These are phyloP conservation scores for Trematomus bernacchii DNA, from an alignment of 2,797 vertebrate species.

Conservation along the genomic window DNA sequence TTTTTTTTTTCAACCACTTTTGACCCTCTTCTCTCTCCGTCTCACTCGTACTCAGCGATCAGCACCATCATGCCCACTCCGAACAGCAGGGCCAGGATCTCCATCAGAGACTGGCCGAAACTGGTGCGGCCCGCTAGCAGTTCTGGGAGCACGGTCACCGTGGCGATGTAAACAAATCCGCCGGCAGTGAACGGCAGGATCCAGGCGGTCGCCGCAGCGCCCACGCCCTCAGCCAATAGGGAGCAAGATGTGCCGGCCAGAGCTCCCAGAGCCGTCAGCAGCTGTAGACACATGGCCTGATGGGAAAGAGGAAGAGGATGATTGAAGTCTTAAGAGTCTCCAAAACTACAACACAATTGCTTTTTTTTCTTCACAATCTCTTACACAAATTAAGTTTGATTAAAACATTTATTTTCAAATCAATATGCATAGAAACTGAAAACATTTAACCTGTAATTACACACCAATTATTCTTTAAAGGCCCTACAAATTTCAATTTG, in stretches of 20 bases:
- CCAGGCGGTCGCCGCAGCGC: slow-evolving; percentile 89
- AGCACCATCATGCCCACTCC: slow-evolving; percentile 94
- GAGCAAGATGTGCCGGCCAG: slow-evolving; percentile 92
- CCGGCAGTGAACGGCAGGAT: slow-evolving; percentile 94
- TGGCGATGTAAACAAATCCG: slow-evolving; percentile 94
- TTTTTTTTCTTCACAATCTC: neutral
- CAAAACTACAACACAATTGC: neutral
- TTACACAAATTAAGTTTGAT: neutral
- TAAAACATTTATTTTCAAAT: neutral
- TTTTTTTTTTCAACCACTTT: neutral
- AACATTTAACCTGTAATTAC: neutral
- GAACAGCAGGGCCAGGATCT: slow-evolving; percentile 89
- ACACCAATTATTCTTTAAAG: neutral
- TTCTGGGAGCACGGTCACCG: slow-evolving; percentile 92
- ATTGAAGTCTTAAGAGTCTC: neutral
- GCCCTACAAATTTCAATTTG: too few relatives aligned
- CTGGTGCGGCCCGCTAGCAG: slow-evolving; percentile 89
- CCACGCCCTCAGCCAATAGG: slow-evolving; percentile 90
- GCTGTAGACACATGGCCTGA: slow-evolving; percentile 94
- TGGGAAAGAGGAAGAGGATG: slow-evolving; percentile 32
- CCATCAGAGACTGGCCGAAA: slow-evolving; percentile 89
- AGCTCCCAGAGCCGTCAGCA: slow-evolving; percentile 91
- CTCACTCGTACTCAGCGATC: slow-evolving; percentile 93
- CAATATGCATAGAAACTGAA: neutral
- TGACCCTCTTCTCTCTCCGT: slow-evolving; percentile 4